Base-by-base conservation (phyloP, 2,888 invertebrate genomes). In the Campoplex nolae region DNA sequence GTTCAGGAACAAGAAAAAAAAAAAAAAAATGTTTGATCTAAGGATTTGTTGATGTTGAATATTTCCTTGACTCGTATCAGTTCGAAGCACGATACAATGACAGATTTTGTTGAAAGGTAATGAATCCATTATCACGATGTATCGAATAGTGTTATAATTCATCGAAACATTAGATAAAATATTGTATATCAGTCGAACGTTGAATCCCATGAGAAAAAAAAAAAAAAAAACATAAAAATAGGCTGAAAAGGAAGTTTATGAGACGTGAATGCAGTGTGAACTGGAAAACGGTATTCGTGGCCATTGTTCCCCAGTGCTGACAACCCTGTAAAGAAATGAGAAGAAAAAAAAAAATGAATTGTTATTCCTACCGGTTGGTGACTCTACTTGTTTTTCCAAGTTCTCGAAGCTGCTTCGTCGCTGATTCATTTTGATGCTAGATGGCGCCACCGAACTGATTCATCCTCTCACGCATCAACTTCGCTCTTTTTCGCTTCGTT, bases 391-490 rank as follows among this genome's bases (percentile, higher is more conserved):
- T 38, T 38, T 6, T 6, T 38, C 38, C 4, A 38, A 38, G 38
- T 58, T 42, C 23, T 28, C 42, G 32, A n/a, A 32, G 42, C 42
- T 18, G 28, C n/a, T 42, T 28, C 54, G 16, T 3, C 8, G 13
- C 38, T 68, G 16, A 45, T 62, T 18, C 45, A 16, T 38, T n/a
- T 81, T 65, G 7, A 16, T 67, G 75, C 23, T 18, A 68, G 83
- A 83, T 83, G 35, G 56, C 83, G 83, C 76, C 83, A 83, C 70
- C 48, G 45, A 56, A 4, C n/a, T 28, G 38, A 16, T 58, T 70
- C 38, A n/a, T 75, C 18, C 38, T 38, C 38, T 3, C 4, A 6
- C 8, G 23, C 32, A 11, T 11, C 56, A 62, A 23, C 54, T 80
- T 48, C 62, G 48, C 45, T 45, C 54, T 68, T 65, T 68, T 28